Conservation (phyloP, 2,797 vertebrate genomes). For the Gephyroberyx darwinii region DNA sequence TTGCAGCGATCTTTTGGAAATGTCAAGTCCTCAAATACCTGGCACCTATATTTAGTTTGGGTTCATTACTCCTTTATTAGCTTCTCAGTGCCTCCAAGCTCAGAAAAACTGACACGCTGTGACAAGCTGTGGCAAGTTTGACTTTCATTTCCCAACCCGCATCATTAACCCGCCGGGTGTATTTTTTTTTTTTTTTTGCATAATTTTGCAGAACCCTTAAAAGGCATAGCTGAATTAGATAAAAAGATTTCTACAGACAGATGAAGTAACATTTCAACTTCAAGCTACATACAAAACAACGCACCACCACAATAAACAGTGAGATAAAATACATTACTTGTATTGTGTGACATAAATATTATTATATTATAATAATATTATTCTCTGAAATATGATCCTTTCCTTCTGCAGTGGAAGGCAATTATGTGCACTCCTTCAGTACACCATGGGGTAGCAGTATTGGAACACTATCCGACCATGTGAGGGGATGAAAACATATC, state of each 20-base stretch:
- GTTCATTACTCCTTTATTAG: constrained; percentile 22
- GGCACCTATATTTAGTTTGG: background rate
- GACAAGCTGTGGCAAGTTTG: constrained; percentile 13
- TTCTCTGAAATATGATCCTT: no score
- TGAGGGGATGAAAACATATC: no score
- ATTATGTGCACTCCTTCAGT: constrained; percentile 49
- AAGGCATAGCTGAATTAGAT: constrained; percentile 7
- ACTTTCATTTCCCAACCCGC: background rate
- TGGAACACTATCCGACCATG: constrained; percentile 33
- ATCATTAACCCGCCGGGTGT: constrained; percentile 5
- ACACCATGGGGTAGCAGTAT: constrained; percentile 72
- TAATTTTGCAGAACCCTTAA: background rate
- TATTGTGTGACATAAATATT: no score
- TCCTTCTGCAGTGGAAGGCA: background rate
- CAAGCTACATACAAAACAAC: no score
- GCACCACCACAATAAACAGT: constrained; percentile 26
- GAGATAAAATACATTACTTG: background rate
- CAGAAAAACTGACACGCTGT: background rate
- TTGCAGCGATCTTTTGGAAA: constrained; percentile 46
- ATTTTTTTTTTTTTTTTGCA: background rate
- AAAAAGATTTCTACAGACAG: background rate
- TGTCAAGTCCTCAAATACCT: constrained; percentile 22
- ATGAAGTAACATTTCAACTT: background rate
- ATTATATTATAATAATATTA: no score
- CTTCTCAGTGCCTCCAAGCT: background rate